These are phyloP conservation scores for Hirtodrosophila trivittata DNA, from an alignment of 2,888 invertebrate genomes.

Conservation along the genomic window DNA sequence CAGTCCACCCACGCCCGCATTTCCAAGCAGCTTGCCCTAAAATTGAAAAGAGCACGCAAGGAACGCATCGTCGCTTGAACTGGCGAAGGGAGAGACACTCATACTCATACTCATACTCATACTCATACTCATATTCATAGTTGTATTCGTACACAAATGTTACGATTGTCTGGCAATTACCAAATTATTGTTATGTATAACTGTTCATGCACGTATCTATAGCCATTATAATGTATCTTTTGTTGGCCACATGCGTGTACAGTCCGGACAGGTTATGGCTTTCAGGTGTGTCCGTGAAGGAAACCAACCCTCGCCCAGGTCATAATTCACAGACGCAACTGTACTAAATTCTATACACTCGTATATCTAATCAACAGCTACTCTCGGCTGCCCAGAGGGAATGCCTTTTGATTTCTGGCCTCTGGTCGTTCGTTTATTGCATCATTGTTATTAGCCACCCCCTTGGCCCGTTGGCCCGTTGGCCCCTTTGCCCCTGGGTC, in stretches of 20 bases:
- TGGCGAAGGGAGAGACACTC: too few relatives aligned
- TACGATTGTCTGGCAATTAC: constrained; percentile 78
- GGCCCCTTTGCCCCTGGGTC: constrained; percentile 50
- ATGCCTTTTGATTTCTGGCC: constrained; percentile 73
- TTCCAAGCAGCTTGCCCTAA: constrained; percentile 33
- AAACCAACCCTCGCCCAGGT: constrained; percentile 24
- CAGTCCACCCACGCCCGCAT: constrained; percentile 53
- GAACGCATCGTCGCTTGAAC: constrained; percentile 43
- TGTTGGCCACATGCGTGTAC: constrained; percentile 65
- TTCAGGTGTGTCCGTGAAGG: constrained; percentile 63
- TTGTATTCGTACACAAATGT: constrained; percentile 61
- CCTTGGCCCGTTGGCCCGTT: constrained; percentile 43
- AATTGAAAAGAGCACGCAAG: constrained; percentile 74
- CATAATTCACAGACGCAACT: constrained; percentile 70
- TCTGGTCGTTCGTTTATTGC: constrained; percentile 45
- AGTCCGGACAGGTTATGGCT: constrained; percentile 68
- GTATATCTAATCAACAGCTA: constrained; percentile 58
- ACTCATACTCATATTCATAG: too few relatives aligned
- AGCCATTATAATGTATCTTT: constrained; percentile 70
- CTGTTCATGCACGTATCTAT: constrained; percentile 60
- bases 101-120: too few relatives aligned
- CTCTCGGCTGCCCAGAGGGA: constrained; percentile 51
- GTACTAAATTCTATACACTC: constrained; percentile 39
- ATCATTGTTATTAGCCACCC: constrained; percentile 71
- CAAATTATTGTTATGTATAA: constrained; percentile 77